Evolutionary conservation across 2,113 vertebrate species (phyloP), one percentile per base, ranked within the genome.

Genomic region (Gobius niger): DNA sequence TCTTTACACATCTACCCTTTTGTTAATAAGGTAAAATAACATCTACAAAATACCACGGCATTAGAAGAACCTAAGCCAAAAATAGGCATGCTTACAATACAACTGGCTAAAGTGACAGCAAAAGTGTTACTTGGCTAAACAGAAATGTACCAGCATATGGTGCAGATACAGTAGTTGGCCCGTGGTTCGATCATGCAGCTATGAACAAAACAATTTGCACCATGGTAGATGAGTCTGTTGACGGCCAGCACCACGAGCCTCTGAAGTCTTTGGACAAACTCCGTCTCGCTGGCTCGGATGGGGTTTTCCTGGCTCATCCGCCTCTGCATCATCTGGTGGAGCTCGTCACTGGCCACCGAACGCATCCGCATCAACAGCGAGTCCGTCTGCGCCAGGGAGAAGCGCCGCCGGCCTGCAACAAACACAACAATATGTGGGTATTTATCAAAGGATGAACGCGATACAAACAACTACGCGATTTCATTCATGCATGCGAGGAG

Each of bases 271-370:
- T 99, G 98, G 0, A 94, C 86, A 24, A 98, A 94, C 81, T 99
- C 98, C 0, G 93, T 77, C 73, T 99, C 97, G 2, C 92, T 93
- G 24, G 96, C 96, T 68, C 94, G 92, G 57, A 95, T 82, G 0
- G 96, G 94, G 86, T 93, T 96, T 87, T 99, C 98, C 82, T 96
- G 96, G 87, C 95, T 98, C 96, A 99, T 95, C 74, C 95, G 92
- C 47, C 94, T 90, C 65, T 98, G 96, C 94, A 99, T 96, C 95
- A 99, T 96, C 79, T 94, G 88, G 47, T 93, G 91, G 44, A 99
- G 96, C 72, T 98, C 98, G 34, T 98, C 96, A 11, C 92, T 96
- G 63, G 98, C 97, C 67, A 99, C 92, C 0, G 94, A 96, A 9
- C 95, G 95, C 96, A 99, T 98, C 77, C 93, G 92, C 89, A 93